Conservation (phyloP, 2,113 vertebrate genomes). For the Nesogale talazaci region DNA sequence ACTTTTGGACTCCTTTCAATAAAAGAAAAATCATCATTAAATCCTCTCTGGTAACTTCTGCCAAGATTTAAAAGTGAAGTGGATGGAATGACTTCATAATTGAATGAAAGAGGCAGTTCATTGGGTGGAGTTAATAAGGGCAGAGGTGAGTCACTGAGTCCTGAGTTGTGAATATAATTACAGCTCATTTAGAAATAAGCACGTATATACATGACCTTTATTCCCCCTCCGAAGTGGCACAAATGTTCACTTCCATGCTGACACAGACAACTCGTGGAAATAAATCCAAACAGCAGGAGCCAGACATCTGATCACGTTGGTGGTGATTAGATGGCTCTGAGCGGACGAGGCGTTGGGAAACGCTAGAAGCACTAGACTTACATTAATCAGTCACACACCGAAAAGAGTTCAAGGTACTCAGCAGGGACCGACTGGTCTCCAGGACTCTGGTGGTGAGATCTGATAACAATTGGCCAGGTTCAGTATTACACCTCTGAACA, state of each 20-base stretch:
- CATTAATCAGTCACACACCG: neutral
- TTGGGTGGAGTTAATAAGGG: slow-evolving; percentile 67
- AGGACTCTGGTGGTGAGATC: fast-evolving
- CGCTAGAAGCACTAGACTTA: neutral
- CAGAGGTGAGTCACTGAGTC: slow-evolving; percentile 72
- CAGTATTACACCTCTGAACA: neutral
- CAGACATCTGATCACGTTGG: neutral
- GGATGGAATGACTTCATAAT: slow-evolving; percentile 49
- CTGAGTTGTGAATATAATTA: slow-evolving; percentile 42
- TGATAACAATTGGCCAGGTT: fast-evolving
- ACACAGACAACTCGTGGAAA: neutral
- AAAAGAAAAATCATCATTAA: neutral
- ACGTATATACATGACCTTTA: slow-evolving; percentile 69
- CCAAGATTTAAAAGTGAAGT: slow-evolving; percentile 32
- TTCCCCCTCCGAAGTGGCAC: neutral
- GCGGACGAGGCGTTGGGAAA: neutral
- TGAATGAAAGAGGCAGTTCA: slow-evolving; percentile 48
- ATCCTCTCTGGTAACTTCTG: neutral
- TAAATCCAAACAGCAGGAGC: neutral
- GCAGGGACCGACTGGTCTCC: neutral
- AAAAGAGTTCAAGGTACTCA: neutral
- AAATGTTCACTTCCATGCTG: neutral
- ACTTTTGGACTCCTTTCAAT: neutral
- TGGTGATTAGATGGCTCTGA: neutral
- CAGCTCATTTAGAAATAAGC: slow-evolving; percentile 46